Evolutionary conservation across 1,140 invertebrate species (phyloP).

Genomic region (Dreissena rostriformis): DNA sequence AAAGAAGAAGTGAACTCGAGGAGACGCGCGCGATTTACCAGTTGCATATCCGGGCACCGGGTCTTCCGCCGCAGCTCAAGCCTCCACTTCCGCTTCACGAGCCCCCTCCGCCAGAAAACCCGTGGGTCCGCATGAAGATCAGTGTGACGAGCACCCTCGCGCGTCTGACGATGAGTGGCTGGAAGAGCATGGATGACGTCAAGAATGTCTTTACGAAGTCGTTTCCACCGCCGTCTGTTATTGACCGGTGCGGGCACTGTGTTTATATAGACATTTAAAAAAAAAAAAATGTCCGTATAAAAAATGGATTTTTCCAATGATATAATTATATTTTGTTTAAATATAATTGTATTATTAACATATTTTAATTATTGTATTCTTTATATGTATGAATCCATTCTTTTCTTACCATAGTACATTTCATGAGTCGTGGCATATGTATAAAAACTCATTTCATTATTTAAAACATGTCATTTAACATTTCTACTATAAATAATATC

Average conservation of each 20-base stretch:
- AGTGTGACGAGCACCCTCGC: slow-evolving; percentile 29
- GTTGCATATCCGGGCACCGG: slow-evolving; percentile 73
- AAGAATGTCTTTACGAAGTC: slow-evolving; percentile 28
- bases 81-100: slow-evolving; percentile 8
- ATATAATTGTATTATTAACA: too few species aligned
- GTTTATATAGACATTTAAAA: too few species aligned
- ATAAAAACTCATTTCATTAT: too few species aligned
- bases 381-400: too few species aligned
- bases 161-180: slow-evolving; percentile 23
- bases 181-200: slow-evolving; percentile 38
- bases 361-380: too few species aligned
- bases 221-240: slow-evolving; percentile 24
- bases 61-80: slow-evolving; percentile 80
- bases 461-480: too few species aligned
- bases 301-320: too few species aligned
- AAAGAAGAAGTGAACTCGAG: slow-evolving; percentile 70
- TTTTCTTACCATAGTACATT: too few species aligned
- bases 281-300: too few species aligned
- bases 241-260: slow-evolving; percentile 19
- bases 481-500: too few species aligned
- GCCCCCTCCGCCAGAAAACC: background rate
- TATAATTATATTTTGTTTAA: too few species aligned
- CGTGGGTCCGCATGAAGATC: background rate
- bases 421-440: too few species aligned
- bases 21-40: slow-evolving; percentile 77